These are phyloP conservation scores for Oligia fasciuncula DNA, from an alignment of 2,888 invertebrate species.

Conservation along the genomic window DNA sequence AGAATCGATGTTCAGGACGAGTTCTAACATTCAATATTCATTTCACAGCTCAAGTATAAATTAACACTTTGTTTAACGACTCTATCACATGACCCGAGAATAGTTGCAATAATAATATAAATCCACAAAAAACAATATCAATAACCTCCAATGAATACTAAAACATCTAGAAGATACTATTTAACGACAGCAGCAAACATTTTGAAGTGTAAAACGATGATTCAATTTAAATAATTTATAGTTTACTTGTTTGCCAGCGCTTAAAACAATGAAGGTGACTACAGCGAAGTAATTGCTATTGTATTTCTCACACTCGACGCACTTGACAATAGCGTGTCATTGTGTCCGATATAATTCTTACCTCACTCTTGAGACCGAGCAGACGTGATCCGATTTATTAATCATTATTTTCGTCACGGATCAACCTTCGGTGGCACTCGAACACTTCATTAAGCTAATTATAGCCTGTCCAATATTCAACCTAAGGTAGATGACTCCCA, in stretches of 20 bases:
- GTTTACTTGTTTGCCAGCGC: conserved; percentile 62
- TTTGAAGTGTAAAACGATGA: conserved; percentile 63
- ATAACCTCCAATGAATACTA: conserved; percentile 44
- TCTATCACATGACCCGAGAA: neutral
- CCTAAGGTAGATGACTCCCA: conserved; percentile 42
- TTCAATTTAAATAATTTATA: conserved; percentile 68
- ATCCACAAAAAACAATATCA: conserved; percentile 15
- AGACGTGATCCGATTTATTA: conserved; percentile 84
- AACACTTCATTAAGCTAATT: conserved; percentile 59
- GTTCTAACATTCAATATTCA: neutral
- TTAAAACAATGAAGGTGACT: conserved; percentile 66
- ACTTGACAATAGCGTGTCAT: conserved; percentile 79
- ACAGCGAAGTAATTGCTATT: conserved; percentile 69
- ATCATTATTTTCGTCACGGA: conserved; percentile 71
- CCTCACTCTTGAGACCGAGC: conserved; percentile 79
- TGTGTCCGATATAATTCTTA: conserved; percentile 82
- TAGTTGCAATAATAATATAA: neutral
- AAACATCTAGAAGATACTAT: conserved; percentile 34
- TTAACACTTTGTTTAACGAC: conserved; percentile 15
- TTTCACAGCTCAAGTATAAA: conserved; percentile 15
- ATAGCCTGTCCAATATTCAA: conserved; percentile 48
- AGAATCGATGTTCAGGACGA: neutral
- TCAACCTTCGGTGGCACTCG: conserved; percentile 69
- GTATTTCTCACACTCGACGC: conserved; percentile 64
- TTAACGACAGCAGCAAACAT: conserved; percentile 58